phyloP scores from a whole-genome alignment of 2,797 vertebrate genomes.

The Alcedo quadribrachys region DNA sequence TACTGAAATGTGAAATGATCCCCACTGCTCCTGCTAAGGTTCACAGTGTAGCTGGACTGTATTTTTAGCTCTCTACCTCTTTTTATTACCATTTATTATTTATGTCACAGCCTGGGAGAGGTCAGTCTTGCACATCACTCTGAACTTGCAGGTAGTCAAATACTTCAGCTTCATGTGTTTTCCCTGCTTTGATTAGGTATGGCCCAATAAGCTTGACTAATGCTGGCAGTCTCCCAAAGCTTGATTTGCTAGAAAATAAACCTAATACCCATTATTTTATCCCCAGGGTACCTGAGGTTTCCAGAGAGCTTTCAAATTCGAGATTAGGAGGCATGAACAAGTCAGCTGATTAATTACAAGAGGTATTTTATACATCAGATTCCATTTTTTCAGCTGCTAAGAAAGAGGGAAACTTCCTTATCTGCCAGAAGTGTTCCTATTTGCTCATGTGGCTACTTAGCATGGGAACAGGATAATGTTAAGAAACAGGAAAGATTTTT shows the following conservation, averaged over 20 bases:
- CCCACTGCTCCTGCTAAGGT: not conserved
- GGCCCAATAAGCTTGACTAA: slow-evolving; percentile 23
- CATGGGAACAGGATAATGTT: not conserved
- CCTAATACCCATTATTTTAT: slow-evolving; percentile 24
- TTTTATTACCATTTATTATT: slow-evolving; percentile 9
- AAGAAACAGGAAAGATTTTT: not conserved
- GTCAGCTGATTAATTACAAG: slow-evolving; percentile 22
- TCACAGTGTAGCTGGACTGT: not conserved
- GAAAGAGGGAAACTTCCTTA: not conserved
- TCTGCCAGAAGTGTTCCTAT: not conserved
- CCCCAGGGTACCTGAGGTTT: not conserved
- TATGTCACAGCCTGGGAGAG: not conserved
- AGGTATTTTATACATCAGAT: not conserved
- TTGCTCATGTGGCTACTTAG: not conserved
- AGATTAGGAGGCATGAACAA: slow-evolving; percentile 20
- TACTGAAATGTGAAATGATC: not conserved
- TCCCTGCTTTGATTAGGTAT: not conserved
- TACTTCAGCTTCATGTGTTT: not conserved
- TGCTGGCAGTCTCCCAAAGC: slow-evolving; percentile 8
- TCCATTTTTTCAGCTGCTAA: slow-evolving; percentile 18
- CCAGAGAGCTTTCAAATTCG: slow-evolving; percentile 23
- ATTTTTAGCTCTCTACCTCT: slow-evolving; percentile 24
- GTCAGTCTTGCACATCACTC: not conserved
- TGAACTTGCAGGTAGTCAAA: not conserved
- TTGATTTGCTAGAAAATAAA: slow-evolving; percentile 20